phyloP scores from a whole-genome alignment of 1,140 invertebrate genomes.

The Aphelenchoides besseyi region DNA sequence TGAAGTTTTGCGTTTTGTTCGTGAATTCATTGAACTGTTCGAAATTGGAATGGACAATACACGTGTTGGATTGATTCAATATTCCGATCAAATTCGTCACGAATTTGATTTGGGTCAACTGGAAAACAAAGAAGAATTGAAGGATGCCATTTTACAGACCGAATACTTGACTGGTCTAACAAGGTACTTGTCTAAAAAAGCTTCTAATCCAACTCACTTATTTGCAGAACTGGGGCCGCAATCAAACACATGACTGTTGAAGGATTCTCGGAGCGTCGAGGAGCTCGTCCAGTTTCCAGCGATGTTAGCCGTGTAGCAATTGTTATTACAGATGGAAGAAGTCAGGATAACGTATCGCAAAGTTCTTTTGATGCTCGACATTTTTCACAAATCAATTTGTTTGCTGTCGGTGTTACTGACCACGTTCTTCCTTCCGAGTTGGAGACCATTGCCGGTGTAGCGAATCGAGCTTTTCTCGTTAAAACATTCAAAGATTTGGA shows the following conservation, averaged over 20 bases:
- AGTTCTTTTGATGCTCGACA: slow-evolving; percentile 52
- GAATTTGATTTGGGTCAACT: slow-evolving; percentile 59
- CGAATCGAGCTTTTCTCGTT: slow-evolving; percentile 47
- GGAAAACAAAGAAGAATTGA: slow-evolving; percentile 48
- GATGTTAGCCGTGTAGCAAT: slow-evolving; percentile 60
- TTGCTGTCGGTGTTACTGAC: slow-evolving; percentile 61
- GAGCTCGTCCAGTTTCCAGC: slow-evolving; percentile 50
- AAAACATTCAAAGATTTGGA: slow-evolving; percentile 62
- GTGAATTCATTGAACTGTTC: slow-evolving; percentile 60
- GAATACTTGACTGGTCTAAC: slow-evolving; percentile 60
- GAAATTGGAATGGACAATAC: slow-evolving; percentile 60
- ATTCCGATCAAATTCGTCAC: slow-evolving; percentile 60
- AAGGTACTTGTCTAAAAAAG: slow-evolving; percentile 24
- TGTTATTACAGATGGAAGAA: slow-evolving; percentile 60
- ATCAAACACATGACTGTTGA: slow-evolving; percentile 62
- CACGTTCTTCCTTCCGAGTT: slow-evolving; percentile 60
- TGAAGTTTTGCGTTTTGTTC: slow-evolving; percentile 58
- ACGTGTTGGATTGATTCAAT: slow-evolving; percentile 60
- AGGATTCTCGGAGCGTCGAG: slow-evolving; percentile 59
- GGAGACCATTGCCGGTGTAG: slow-evolving; percentile 55
- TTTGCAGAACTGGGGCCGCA: slow-evolving; percentile 55
- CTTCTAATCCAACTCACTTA: no score
- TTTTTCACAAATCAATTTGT: slow-evolving; percentile 53
- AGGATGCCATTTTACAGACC: slow-evolving; percentile 54
- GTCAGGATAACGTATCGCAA: slow-evolving; percentile 60